These are phyloP conservation scores for Rhinolophus ferrumequinum DNA, from an alignment of 2,113 vertebrate genomes.

Conservation along the genomic window DNA sequence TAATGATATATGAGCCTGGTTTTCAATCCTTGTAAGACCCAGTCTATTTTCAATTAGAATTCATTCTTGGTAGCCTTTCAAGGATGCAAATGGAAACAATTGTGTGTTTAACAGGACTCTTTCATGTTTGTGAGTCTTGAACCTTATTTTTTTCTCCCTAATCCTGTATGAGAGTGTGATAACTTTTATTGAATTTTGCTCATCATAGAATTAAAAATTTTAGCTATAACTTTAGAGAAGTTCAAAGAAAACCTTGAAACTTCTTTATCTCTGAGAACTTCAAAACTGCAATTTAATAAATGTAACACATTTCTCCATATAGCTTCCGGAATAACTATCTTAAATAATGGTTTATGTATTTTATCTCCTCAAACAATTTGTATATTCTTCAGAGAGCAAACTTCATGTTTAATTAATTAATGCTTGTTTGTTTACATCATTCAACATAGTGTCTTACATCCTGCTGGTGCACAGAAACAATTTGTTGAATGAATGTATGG, in stretches of 20 bases:
- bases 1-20: not conserved
- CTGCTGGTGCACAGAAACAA: not conserved
- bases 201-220: not conserved
- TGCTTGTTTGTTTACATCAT: not conserved
- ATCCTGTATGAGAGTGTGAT: not conserved
- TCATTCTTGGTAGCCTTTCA: not conserved
- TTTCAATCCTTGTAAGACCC: not conserved
- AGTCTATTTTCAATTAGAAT: not conserved
- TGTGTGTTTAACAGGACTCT: not conserved
- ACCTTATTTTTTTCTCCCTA: not conserved
- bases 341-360: not conserved
- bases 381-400: not conserved
- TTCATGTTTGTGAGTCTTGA: not conserved
- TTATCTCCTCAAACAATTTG: not conserved
- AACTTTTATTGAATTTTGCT: not conserved
- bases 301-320: not conserved
- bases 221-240: not conserved
- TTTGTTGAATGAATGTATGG: not conserved
- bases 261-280: not conserved
- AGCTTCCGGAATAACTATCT: not conserved
- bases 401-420: constrained; percentile 12
- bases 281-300: not conserved
- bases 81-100: not conserved
- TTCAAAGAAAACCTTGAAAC: not conserved
- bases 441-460: not conserved